Evolutionary conservation across 2,888 invertebrate species (phyloP).

Genomic region (Eupithecia subfuscata): DNA sequence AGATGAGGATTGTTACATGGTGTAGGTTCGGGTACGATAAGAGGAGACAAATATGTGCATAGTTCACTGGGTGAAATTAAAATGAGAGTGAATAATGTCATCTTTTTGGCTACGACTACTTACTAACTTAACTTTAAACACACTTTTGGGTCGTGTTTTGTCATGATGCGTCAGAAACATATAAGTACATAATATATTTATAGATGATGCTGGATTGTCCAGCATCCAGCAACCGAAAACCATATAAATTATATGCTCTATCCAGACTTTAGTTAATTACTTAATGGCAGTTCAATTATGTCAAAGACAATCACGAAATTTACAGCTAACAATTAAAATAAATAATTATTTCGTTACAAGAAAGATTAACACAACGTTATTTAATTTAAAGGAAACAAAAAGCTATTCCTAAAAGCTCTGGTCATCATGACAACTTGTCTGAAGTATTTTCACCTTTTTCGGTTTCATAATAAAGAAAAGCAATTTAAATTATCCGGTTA

Average conservation of each 20-base stretch:
- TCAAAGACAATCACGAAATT: not conserved
- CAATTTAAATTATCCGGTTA: conserved; percentile 41
- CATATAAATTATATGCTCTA: not conserved
- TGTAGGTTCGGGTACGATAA: not conserved
- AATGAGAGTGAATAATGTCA: not conserved
- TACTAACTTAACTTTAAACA: not conserved
- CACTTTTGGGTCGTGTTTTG: not conserved
- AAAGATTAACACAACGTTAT: not conserved
- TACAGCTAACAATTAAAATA: not conserved
- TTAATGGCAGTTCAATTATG: not conserved
- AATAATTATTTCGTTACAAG: not conserved
- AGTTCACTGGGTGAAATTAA: not conserved
- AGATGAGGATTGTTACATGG: not conserved
- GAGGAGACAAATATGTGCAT: not conserved
- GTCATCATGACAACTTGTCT: conserved; percentile 26
- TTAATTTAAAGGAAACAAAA: conserved; percentile 5
- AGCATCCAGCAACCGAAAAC: too few relatives aligned
- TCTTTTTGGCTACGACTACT: not conserved
- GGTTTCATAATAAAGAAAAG: conserved; percentile 33
- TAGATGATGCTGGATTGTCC: too few relatives aligned
- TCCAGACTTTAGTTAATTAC: not conserved
- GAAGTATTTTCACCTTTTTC: conserved; percentile 28
- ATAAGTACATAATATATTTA: too few relatives aligned
- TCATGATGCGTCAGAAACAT: too few relatives aligned
- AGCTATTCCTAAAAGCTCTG: conserved; percentile 13